Evolutionary conservation across 2,797 vertebrate genomes (phyloP), one percentile per base, ranked within the genome.

Genomic region (Mormyrus proboscirostris): DNA sequence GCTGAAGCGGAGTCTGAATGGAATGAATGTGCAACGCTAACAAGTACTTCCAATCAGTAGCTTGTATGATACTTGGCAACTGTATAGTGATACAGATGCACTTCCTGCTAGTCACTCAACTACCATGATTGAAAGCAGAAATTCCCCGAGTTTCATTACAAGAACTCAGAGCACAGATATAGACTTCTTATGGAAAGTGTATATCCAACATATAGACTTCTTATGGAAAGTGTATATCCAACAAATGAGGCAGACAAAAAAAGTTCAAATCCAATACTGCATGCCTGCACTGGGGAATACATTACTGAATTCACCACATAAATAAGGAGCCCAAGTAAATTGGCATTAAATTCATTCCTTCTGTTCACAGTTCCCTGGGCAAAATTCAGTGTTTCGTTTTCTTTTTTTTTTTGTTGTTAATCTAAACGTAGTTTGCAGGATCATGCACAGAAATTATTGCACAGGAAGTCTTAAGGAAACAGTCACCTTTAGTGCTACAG

Each of bases 331-430:
- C 76, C 16, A 82, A 82, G 41, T 22, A 82, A 44, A 82, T 82
- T 82, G 76, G 76, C 41, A 82, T 82, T 47, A 82, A 76, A 76
- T 76, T 76, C 69, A 76, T 41, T 76, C 69, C 33, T 41, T 76
- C 33, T 76, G 69, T 76, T 76, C 33, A 76, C 69, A 76, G 69
- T 41, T 76, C 69, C 33, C 69, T 76, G 69, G 69, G 69, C 33
- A 76, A 76, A 41, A 16, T 76, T 41, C 69, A 76, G 5, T 41
- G 69, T 82, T 82, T n/a, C 41, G 76, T 22, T 22, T 73, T 73
- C 14, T 22, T 33, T 41, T 57, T 57, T 57, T 16, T 69, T 69
- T 69, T 73, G 2, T 76, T 76, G 10, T 16, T 82, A n/a, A 82
- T 47, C 19, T 10, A 82, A 82, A 10, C 19, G 44, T 22, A n/a